Conservation (phyloP, 64 coral and sea anemone genomes). For the Montipora capricornis region DNA sequence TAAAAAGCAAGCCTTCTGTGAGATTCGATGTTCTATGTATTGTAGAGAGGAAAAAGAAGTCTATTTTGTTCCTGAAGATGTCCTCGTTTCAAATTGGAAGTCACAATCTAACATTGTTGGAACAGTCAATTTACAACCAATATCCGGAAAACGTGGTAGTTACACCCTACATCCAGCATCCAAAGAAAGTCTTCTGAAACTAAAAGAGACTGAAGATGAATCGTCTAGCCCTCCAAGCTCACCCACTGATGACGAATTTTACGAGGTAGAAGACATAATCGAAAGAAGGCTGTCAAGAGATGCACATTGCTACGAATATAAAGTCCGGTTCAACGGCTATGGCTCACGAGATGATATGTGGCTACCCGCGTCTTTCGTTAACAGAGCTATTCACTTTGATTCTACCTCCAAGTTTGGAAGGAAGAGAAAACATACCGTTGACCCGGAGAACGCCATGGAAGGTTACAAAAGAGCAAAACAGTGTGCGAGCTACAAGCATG, state of each 20-base stretch:
- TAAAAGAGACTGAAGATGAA: not conserved
- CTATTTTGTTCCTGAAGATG: constrained; percentile 12
- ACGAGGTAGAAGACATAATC: constrained; percentile 42
- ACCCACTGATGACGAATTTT: constrained; percentile 31
- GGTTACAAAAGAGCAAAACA: not conserved
- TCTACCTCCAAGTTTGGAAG: constrained; percentile 42
- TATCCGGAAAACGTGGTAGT: not conserved
- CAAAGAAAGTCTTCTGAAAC: not conserved
- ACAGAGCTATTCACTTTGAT: constrained; percentile 43
- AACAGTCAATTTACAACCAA: not conserved
- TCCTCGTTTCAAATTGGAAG: not conserved
- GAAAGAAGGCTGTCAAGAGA: constrained; percentile 9
- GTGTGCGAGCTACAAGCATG: too few relatives aligned
- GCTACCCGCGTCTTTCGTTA: constrained; percentile 57
- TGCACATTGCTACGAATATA: constrained; percentile 43
- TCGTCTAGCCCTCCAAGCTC: not conserved
- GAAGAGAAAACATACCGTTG: constrained; percentile 39
- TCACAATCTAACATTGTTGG: not conserved
- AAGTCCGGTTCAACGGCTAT: constrained; percentile 65
- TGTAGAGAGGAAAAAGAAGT: not conserved
- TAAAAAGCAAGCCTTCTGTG: not conserved
- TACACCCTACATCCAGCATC: constrained; percentile 22
- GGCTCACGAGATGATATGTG: constrained; percentile 62
- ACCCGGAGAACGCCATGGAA: not conserved
- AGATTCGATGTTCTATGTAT: constrained; percentile 22